phyloP scores from a whole-genome alignment of 1,140 invertebrate species.

The Drosophila lacteicornis region DNA sequence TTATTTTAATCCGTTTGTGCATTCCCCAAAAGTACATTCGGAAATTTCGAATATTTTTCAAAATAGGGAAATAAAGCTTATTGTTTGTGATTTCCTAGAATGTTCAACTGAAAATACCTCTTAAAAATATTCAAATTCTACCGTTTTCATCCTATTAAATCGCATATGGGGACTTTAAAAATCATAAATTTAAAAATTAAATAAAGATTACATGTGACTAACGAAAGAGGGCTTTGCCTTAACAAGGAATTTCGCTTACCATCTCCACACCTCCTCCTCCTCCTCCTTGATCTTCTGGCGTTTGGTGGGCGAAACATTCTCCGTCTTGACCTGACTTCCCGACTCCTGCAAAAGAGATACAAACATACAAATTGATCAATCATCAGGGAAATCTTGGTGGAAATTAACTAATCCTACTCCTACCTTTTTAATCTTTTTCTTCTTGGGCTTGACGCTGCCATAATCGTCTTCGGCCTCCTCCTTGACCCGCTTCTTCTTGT shows the following conservation, averaged over 20 bases:
- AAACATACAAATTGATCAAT: not conserved
- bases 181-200: no score
- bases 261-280: conserved; percentile 96
- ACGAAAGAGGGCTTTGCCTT: no score
- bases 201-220: no score
- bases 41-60: not conserved
- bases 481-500: conserved; percentile 87
- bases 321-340: conserved; percentile 49
- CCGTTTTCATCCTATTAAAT: no score
- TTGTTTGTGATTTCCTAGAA: no score
- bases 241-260: conserved; percentile 86
- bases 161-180: no score
- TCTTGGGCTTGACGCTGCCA: conserved; percentile 86
- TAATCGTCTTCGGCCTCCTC: conserved; percentile 88
- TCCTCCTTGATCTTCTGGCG: conserved; percentile 91
- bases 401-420: conserved; percentile 9
- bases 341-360: conserved; percentile 38
- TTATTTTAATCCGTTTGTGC: not conserved
- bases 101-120: no score
- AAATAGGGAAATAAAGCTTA: no score
- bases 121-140: no score
- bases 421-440: conserved; percentile 86
- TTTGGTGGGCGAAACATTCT: conserved; percentile 86
- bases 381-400: no score
- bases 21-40: not conserved